Conservation (phyloP, 2,888 invertebrate species). For the Acleris holmiana region DNA sequence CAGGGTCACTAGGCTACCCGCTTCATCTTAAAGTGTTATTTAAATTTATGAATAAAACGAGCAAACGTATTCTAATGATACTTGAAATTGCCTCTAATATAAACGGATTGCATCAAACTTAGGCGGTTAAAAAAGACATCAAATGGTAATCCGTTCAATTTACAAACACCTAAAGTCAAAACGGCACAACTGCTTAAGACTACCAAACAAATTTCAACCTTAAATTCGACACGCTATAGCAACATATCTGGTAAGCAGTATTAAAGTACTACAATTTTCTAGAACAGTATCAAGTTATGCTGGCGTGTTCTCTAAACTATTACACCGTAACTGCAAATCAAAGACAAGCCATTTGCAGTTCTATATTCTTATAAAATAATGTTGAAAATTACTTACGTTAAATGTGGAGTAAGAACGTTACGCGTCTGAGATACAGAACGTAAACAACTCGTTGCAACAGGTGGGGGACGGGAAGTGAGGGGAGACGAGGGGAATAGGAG, state of each 20-base stretch:
- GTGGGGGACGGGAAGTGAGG: slow-evolving; percentile 44
- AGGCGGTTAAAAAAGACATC: slow-evolving; percentile 19
- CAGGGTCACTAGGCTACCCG: too few species aligned
- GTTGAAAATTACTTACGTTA: too few species aligned
- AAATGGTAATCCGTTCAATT: slow-evolving; percentile 24
- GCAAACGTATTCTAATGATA: too few species aligned
- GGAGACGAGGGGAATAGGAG: slow-evolving; percentile 41
- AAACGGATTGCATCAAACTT: slow-evolving; percentile 14
- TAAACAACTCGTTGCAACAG: slow-evolving; percentile 70
- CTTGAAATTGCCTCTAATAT: background rate
- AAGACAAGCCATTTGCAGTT: too few species aligned
- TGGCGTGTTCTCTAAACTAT: slow-evolving; percentile 40
- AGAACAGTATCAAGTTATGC: slow-evolving; percentile 52
- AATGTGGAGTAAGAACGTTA: too few species aligned
- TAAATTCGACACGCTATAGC: slow-evolving; percentile 22
- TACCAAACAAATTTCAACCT: slow-evolving; percentile 23
- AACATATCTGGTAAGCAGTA: slow-evolving; percentile 14
- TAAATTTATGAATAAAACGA: too few species aligned
- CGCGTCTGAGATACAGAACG: slow-evolving; percentile 43
- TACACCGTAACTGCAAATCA: too few species aligned
- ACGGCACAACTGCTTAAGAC: slow-evolving; percentile 8
- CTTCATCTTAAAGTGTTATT: too few species aligned
- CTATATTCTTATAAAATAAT: too few species aligned
- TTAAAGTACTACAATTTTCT: slow-evolving; percentile 45
- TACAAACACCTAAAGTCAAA: background rate